Base-by-base conservation (phyloP, 2,797 vertebrate genomes). In the Sphaeramia orbicularis region DNA sequence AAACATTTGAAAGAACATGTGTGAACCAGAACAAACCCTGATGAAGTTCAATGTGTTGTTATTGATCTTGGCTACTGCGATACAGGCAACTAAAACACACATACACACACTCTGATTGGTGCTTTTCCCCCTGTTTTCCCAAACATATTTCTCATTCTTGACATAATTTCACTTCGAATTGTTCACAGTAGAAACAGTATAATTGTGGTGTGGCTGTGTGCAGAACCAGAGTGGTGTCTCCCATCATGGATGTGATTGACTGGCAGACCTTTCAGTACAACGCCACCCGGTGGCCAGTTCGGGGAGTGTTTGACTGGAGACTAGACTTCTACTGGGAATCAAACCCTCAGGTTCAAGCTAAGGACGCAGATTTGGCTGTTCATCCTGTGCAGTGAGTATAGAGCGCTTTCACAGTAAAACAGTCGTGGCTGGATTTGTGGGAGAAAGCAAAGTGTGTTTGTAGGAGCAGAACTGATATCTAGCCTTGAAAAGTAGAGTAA, bases 291-390 rank as follows among this genome's bases (percentile, higher is more conserved):
- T 91, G 93, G 58, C 83, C 93, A 43, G 92, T 93, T 38, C 92
- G 90, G 57, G 96, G 95, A 54, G 92, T 93, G 67, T 94, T 97
- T 71, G 93, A 97, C 67, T 97, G 96, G 96, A 96, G 92, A 65
- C 91, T 97, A 65, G 91, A 96, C 89, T 96, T 96, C 81, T 86
- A 86, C 42, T 96, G 96, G 96, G 94, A 95, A 51, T 85, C 84
- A 7, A 54, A 94, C 74, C 84, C 92, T 3, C 84, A 88, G 59
- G 72, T 72, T 41, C 64, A 64, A 48, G 53, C 6, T 58, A 88
- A 91, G 69, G 84, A 89, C 76, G 90, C 82, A 35, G 82, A 83
- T 65, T 93, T 87, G 65, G 89, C 93, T 64, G 67, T 94, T 80
- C 90, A 88, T 61, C 95, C 96, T 59, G 78, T 95, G 83, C 91